These are phyloP conservation scores for Isoperla grammatica DNA, from an alignment of 2,888 invertebrate genomes.

Conservation along the genomic window DNA sequence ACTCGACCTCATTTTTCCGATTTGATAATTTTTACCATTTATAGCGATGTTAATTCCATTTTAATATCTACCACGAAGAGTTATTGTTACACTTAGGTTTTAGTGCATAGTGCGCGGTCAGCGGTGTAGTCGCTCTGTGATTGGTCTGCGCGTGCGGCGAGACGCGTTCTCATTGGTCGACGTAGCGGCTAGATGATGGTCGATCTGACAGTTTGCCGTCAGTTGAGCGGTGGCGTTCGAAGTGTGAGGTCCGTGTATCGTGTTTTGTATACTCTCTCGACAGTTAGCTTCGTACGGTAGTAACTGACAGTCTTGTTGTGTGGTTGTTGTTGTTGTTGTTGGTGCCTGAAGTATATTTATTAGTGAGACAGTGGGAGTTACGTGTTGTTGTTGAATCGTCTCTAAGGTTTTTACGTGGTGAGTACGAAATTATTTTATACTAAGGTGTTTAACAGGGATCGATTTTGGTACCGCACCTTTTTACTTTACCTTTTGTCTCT, in stretches of 20 bases:
- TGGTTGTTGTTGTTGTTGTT: too few species aligned
- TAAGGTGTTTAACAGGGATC: too few species aligned
- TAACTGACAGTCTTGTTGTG: too few species aligned
- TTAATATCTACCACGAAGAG: not conserved
- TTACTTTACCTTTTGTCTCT: too few species aligned
- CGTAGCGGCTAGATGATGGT: not conserved
- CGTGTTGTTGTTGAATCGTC: too few species aligned
- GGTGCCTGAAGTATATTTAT: too few species aligned
- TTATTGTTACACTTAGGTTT: conserved; percentile 8
- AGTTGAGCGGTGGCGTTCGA: not conserved
- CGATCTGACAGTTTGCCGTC: not conserved
- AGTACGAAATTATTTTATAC: too few species aligned
- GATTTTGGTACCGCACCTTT: too few species aligned
- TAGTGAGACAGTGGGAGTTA: too few species aligned
- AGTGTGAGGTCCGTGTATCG: not conserved
- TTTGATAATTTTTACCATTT: conserved; percentile 1
- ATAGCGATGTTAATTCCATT: not conserved
- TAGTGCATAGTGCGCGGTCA: conserved; percentile 2
- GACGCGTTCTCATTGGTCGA: not conserved
- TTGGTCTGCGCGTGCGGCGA: not conserved
- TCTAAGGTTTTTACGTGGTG: too few species aligned
- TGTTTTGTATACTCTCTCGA: not conserved
- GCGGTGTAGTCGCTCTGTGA: not conserved
- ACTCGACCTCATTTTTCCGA: not conserved
- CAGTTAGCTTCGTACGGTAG: too few species aligned